Evolutionary conservation across 2,797 vertebrate species (phyloP).

Genomic region (Heliangelus exortis): DNA sequence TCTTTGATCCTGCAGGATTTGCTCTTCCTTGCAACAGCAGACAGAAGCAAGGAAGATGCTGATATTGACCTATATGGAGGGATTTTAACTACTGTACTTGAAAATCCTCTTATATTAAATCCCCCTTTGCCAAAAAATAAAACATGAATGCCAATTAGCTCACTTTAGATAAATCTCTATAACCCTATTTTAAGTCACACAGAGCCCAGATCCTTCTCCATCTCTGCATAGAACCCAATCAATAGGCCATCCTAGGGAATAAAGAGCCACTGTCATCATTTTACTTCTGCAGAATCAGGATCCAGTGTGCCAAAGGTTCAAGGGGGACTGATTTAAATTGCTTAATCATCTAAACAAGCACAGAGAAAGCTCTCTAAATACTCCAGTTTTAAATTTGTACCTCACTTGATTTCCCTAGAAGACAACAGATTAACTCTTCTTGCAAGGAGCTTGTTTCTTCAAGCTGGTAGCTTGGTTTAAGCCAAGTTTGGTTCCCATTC

Average conservation of each 20-base stretch:
- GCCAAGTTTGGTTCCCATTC: background rate
- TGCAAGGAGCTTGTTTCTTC: too few species aligned
- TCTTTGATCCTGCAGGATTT: background rate
- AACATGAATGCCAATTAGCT: background rate
- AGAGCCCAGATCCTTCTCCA: background rate
- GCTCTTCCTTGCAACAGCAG: background rate
- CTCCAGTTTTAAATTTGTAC: background rate
- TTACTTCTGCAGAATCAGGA: background rate
- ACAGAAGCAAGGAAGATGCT: background rate
- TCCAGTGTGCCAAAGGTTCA: background rate
- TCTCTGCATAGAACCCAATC: background rate
- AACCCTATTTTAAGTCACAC: background rate
- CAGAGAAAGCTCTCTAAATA: background rate
- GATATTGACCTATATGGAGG: background rate
- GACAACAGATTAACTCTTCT: background rate
- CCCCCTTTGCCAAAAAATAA: background rate
- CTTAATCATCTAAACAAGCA: background rate
- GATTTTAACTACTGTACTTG: constrained; percentile 1
- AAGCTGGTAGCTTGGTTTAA: background rate
- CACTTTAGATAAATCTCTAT: background rate
- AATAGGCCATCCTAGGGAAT: background rate
- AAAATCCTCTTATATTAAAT: constrained; percentile 35
- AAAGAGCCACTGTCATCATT: background rate
- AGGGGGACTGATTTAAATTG: background rate
- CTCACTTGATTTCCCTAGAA: background rate